phyloP scores from a whole-genome alignment of 92 coral and sea anemone species.

The Metridium senile region DNA sequence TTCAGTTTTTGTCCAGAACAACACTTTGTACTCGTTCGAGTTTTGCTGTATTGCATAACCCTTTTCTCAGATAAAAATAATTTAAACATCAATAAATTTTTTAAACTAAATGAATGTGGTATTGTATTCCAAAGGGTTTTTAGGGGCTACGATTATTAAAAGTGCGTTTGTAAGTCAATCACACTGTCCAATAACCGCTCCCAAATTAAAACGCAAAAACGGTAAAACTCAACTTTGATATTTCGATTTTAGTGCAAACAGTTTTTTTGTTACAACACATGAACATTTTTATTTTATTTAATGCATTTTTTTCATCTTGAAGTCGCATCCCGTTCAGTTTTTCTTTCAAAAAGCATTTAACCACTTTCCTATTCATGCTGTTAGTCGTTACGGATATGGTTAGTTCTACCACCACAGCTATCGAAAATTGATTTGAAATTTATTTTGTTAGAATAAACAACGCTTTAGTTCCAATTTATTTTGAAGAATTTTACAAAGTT shows the following conservation, averaged over 20 bases:
- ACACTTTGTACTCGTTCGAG: neutral
- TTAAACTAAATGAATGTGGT: neutral
- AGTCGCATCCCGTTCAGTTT: neutral
- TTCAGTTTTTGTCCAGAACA: conserved; percentile 4
- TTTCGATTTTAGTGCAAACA: neutral
- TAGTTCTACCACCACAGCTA: neutral
- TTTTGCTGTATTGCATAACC: conserved; percentile 1
- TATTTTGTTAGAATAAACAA: neutral
- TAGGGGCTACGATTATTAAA: neutral
- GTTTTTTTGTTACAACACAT: neutral
- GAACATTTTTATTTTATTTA: neutral
- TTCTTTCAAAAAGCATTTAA: neutral
- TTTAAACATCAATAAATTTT: neutral
- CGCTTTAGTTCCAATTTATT: neutral
- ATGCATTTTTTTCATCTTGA: neutral
- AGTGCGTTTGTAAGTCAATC: neutral
- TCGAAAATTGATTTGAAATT: too few relatives aligned
- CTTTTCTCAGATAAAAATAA: neutral
- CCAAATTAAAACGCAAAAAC: neutral
- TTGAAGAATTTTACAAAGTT: neutral
- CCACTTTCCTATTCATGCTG: neutral
- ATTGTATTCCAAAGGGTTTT: neutral
- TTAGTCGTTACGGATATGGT: neutral
- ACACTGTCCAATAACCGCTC: conserved; percentile 1
- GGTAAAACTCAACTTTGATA: neutral